Percentiles rank a stretch among this genome's conserved stretches.
Evolutionary conservation across 2,888 invertebrate species (phyloP).

Genomic region (Pimpla rufipes): DNA sequence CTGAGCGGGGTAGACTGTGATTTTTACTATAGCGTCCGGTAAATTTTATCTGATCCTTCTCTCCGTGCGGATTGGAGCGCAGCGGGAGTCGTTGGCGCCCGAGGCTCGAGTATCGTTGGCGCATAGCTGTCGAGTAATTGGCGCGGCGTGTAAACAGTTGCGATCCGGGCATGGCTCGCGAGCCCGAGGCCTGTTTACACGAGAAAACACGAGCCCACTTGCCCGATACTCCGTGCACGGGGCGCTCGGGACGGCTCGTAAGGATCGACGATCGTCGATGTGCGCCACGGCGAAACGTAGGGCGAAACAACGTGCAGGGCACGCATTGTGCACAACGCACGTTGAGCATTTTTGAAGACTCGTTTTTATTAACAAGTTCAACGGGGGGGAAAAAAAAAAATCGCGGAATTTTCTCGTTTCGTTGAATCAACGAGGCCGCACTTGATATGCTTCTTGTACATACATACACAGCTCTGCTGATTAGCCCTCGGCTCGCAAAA

Average conservation of each 20-base stretch:
- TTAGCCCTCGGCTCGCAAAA: no score
- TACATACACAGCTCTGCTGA: no score
- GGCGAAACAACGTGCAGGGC: no score
- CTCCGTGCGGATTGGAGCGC: not conserved
- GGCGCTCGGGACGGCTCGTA: constrained; percentile 49
- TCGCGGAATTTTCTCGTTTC: not conserved
- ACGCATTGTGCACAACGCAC: no score
- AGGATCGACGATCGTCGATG: constrained; percentile 45
- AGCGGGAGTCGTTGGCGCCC: constrained; percentile 25
- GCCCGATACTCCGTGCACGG: constrained; percentile 55
- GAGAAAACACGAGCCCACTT: constrained; percentile 71
- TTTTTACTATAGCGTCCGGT: no score
- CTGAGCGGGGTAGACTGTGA: no score
- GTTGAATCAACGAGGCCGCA: no score
- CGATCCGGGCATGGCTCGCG: constrained; percentile 62
- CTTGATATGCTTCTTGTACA: no score
- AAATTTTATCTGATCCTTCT: no score
- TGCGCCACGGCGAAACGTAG: no score
- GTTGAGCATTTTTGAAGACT: not conserved
- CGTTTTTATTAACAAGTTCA: no score
- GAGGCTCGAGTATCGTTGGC: constrained; percentile 23
- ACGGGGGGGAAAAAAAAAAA: not conserved
- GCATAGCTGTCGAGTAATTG: constrained; percentile 82
- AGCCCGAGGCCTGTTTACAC: constrained; percentile 79
- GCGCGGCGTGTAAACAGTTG: constrained; percentile 81